Percentiles rank a stretch among this genome's conserved stretches.
Evolutionary conservation across 2,888 invertebrate species (phyloP).

Genomic region (Coelogynopora nodosa): DNA sequence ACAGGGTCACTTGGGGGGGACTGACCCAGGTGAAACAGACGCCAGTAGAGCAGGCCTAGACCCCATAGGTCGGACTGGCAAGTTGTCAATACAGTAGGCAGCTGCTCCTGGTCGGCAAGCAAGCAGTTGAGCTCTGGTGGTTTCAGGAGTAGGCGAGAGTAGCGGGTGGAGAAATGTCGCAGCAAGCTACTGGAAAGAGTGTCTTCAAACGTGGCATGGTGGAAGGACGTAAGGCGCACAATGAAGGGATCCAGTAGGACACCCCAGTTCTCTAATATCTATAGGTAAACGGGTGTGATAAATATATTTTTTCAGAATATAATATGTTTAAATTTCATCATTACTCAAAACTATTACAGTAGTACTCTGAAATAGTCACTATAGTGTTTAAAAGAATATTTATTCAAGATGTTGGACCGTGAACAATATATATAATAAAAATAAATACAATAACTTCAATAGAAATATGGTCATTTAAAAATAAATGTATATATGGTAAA

Average conservation of each 20-base stretch:
- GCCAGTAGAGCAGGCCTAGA: slow-evolving; percentile 38
- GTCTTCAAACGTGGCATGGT: background rate
- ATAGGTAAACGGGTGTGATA: background rate
- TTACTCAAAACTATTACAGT: no score
- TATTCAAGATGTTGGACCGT: no score
- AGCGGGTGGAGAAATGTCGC: background rate
- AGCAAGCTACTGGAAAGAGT: background rate
- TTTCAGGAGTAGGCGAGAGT: background rate
- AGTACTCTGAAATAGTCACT: no score
- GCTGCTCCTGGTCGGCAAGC: background rate
- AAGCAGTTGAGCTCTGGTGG: background rate
- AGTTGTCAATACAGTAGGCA: background rate
- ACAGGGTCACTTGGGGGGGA: background rate
- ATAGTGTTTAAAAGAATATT: no score
- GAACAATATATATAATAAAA: no score
- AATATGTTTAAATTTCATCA: no score
- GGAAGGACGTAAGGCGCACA: background rate
- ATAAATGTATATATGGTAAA: no score
- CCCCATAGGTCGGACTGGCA: slow-evolving; percentile 38
- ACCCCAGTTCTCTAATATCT: slow-evolving; percentile 27
- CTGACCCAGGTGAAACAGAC: slow-evolving; percentile 11
- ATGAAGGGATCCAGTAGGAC: background rate
- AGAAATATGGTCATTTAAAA: no score
- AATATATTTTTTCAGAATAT: no score
- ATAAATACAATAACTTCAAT: no score